Evolutionary conservation across 2,113 vertebrate genomes (phyloP), one percentile per base, ranked within the genome.

Genomic region (Sinocyclocheilus anshuiensis): DNA sequence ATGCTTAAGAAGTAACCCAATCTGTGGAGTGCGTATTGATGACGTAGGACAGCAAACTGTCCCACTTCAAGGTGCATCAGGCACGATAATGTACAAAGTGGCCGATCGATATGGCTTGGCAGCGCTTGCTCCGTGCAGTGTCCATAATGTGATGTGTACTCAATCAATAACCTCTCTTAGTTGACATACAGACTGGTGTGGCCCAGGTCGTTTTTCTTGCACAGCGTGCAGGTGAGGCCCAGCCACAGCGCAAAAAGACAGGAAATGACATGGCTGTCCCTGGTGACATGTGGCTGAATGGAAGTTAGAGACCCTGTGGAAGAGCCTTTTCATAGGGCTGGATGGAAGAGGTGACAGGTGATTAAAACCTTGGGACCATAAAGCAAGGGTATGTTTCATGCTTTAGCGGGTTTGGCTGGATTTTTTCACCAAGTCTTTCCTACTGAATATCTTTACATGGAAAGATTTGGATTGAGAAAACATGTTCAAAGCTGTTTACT

Each of bases 61-160:
- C 79, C 87, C 48, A 84, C 80, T 83, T 86, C 59, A 67, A 87
- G 81, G 81, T 77, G 72, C 84, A 82, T 86, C 65, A 63, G 81
- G 74, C 81, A 45, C 57, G 39, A 84, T 87, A 89, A 82, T 87
- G 87, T 84, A 78, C 86, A 87, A 85, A 87, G 87, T 84, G 79
- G 81, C 65, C 26, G 57, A 84, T 90, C 89, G 11, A 88, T 90
- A 85, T 33, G 71, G 72, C 55, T 81, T 76, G 86, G 87, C 84
- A 90, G 72, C 16, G 48, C 79, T 71, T 53, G 72, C 83, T 77
- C 84, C 65, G 57, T 42, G 24, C 42, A 63, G 80, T 77, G 86
- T 87, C 88, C 55, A 29, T 85, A 89, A 89, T 86, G 86, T 69
- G 82, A 81, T 79, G 84, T 88, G 86, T 80, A 90, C 82, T 84